Conservation (phyloP, 2,113 vertebrate species). For the Siniperca knerii region DNA sequence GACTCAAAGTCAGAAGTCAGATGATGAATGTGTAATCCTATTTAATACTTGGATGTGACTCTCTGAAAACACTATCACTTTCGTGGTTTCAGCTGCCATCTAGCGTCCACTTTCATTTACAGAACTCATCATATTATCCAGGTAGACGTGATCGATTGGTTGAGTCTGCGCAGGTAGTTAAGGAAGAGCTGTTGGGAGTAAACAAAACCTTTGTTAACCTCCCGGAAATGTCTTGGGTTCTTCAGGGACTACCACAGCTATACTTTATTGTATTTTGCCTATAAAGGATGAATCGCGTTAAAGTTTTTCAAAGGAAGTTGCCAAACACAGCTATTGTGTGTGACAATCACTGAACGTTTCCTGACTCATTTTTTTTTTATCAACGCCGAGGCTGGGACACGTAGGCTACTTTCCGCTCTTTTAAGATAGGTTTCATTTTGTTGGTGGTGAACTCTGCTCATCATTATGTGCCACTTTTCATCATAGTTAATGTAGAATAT, state of each 20-base stretch:
- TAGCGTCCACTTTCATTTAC: slow-evolving; percentile 42
- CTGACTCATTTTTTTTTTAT: slow-evolving; percentile 26
- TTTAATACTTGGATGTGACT: not conserved
- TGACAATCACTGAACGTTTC: slow-evolving; percentile 34
- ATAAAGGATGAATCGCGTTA: not conserved
- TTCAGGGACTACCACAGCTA: not conserved
- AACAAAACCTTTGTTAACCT: slow-evolving; percentile 42
- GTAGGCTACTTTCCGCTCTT: slow-evolving; percentile 5
- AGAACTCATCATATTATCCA: slow-evolving; percentile 21
- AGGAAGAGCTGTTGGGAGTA: slow-evolving; percentile 49
- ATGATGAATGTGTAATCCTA: slow-evolving; percentile 6
- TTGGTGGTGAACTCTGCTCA: not conserved
- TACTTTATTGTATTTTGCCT: not conserved
- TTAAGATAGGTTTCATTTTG: not conserved
- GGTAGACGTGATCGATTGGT: slow-evolving; percentile 76
- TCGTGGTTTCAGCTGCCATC: slow-evolving; percentile 58
- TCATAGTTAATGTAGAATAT: slow-evolving; percentile 13
- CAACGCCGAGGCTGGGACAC: slow-evolving; percentile 19
- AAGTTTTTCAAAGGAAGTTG: not conserved
- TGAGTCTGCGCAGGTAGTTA: slow-evolving; percentile 76
- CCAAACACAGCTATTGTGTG: not conserved
- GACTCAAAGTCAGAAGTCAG: slow-evolving; percentile 6
- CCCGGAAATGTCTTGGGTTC: not conserved
- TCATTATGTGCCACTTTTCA: not conserved
- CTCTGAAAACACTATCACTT: slow-evolving; percentile 7